Conservation (phyloP, 64 coral and sea anemone species). For the Astreopora myriophthalma region DNA sequence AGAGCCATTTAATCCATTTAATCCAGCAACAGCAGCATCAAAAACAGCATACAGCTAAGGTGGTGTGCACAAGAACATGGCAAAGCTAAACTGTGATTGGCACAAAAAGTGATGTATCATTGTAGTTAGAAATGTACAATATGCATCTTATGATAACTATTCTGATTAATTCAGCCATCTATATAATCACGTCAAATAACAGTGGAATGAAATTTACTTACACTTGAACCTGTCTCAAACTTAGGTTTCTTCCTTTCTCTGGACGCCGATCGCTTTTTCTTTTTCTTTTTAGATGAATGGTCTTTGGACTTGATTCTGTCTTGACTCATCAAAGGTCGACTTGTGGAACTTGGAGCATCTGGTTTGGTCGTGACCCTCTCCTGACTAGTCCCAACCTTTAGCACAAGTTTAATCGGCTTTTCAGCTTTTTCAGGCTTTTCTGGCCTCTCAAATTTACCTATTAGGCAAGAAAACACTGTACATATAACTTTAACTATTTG, state of each 20-base stretch:
- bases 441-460: constrained; percentile 56
- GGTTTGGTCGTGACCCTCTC: constrained; percentile 37
- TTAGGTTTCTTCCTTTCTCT: constrained; percentile 85
- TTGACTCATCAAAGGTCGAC: neutral
- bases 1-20: no score
- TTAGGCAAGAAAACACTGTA: neutral
- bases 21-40: no score
- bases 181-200: no score
- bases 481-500: neutral
- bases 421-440: constrained; percentile 68
- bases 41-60: no score
- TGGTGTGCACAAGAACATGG: no score
- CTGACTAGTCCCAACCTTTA: constrained; percentile 75
- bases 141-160: no score
- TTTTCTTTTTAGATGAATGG: constrained; percentile 90
- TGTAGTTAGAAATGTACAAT: no score
- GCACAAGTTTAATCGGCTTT: constrained; percentile 86
- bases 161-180: no score
- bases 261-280: constrained; percentile 83
- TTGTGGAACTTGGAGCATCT: neutral
- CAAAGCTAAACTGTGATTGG: no score
- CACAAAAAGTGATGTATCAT: no score
- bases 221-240: constrained; percentile 54
- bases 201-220: neutral
- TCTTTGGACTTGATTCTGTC: constrained; percentile 70